Percentiles rank a stretch among this genome's conserved stretches.
phyloP scores from a whole-genome alignment of 2,113 vertebrate species.

The Chlorodrepanis virens region DNA sequence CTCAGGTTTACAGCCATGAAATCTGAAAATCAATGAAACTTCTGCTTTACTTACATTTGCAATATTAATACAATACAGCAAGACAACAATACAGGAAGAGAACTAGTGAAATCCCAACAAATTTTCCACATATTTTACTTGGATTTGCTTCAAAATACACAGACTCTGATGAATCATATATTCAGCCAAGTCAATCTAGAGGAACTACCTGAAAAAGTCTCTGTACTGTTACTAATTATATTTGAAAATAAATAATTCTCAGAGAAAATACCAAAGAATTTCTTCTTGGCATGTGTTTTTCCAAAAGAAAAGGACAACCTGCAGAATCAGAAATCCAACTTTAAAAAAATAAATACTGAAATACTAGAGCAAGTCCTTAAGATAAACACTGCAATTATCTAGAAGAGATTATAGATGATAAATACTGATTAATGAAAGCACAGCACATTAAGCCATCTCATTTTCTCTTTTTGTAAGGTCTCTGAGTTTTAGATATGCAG shows the following conservation, averaged over 20 bases:
- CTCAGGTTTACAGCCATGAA: not conserved
- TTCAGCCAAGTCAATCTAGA: not conserved
- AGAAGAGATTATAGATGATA: not conserved
- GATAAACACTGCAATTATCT: not conserved
- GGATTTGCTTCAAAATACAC: not conserved
- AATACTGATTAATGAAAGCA: not conserved
- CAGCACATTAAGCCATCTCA: not conserved
- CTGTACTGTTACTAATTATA: not conserved
- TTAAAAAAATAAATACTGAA: not conserved
- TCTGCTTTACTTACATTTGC: not conserved
- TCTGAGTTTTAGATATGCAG: not conserved
- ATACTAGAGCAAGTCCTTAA: not conserved
- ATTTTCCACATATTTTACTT: not conserved
- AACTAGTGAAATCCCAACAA: not conserved
- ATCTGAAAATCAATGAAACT: not conserved
- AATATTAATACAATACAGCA: not conserved
- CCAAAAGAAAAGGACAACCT: not conserved
- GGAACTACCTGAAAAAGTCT: not conserved
- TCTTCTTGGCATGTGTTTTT: not conserved
- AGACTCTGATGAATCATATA: not conserved
- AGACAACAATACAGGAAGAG: not conserved
- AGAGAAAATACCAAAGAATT: not conserved
- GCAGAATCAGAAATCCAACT: not conserved
- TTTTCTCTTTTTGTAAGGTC: not conserved
- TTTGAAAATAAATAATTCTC: not conserved